phyloP scores from a whole-genome alignment of 2,888 invertebrate genomes.

The Xylota sylvarum region DNA sequence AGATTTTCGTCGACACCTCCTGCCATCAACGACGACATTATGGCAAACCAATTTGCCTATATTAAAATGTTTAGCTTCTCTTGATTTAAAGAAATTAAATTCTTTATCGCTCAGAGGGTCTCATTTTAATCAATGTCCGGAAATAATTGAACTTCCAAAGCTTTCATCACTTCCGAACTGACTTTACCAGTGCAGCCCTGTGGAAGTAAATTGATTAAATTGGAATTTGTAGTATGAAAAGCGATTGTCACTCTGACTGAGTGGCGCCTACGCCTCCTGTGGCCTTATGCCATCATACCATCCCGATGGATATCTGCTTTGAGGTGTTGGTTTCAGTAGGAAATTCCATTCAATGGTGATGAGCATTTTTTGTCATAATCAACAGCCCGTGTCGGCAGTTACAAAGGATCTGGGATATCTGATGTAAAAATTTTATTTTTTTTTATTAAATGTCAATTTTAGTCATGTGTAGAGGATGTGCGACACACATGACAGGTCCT shows the following conservation, averaged over 20 bases:
- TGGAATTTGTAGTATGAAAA: not conserved
- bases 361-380: not conserved
- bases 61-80: not conserved
- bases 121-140: not conserved
- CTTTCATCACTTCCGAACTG: not conserved
- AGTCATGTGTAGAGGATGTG: not conserved
- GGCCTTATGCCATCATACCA: not conserved
- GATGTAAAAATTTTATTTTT: not conserved
- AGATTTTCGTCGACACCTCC: not conserved
- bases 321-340: not conserved
- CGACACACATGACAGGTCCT: not conserved
- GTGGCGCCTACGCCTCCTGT: not conserved
- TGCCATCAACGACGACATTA: not conserved
- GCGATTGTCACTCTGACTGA: not conserved
- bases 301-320: not conserved
- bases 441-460: not conserved
- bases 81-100: not conserved
- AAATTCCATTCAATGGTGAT: not conserved
- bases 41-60: not conserved
- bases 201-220: slow-evolving; percentile 10
- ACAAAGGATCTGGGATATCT: not conserved
- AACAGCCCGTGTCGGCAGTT: slow-evolving; percentile 10
- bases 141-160: not conserved
- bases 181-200: not conserved
- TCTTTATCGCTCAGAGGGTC: not conserved